These are phyloP conservation scores for Oncorhynchus mykiss DNA, from an alignment of 2,113 vertebrate genomes.

Conservation along the genomic window DNA sequence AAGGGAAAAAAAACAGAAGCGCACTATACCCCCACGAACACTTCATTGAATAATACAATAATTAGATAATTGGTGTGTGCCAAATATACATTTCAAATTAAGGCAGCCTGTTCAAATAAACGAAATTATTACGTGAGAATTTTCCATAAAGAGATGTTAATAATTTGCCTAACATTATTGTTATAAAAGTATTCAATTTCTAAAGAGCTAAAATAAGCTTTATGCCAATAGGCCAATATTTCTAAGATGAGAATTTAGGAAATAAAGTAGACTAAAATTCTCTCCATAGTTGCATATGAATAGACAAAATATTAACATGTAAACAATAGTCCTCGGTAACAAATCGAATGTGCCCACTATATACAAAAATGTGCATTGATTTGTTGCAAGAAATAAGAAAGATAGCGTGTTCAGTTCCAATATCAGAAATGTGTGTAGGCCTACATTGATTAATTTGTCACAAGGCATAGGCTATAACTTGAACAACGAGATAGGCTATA, in stretches of 20 bases:
- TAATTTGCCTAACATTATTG: constrained; percentile 8
- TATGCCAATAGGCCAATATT: neutral
- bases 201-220: neutral
- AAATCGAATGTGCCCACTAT: neutral
- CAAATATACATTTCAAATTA: constrained; percentile 48
- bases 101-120: constrained; percentile 44
- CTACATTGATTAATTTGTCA: neutral
- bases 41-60: neutral
- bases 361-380: neutral
- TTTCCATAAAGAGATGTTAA: neutral
- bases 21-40: neutral
- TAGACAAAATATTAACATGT: constrained; percentile 30
- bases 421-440: too few relatives aligned
- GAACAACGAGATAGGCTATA: neutral
- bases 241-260: neutral
- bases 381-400: too few relatives aligned
- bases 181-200: constrained; percentile 4
- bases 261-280: neutral
- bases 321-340: constrained; percentile 14
- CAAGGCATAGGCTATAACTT: neutral
- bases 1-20: constrained; percentile 26
- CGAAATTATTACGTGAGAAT: constrained; percentile 22
- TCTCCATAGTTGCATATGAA: neutral
- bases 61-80: constrained; percentile 45
- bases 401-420: too few relatives aligned